Base-by-base conservation (phyloP, 2,797 vertebrate genomes). In the Emydoidea blandingii region DNA sequence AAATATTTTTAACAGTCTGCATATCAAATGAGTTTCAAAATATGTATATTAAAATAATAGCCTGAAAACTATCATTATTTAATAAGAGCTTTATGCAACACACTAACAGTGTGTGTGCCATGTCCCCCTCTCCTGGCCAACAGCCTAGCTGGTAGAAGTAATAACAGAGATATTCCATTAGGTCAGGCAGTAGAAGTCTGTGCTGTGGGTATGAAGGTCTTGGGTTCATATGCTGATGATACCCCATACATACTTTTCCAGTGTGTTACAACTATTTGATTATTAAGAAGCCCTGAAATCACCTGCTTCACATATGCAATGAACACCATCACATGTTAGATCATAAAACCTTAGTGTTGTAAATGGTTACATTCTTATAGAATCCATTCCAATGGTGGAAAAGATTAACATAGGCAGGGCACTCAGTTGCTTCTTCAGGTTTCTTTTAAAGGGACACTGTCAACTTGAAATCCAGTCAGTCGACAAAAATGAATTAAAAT, bases 261-360 rank as follows among this genome's bases (percentile, higher is more conserved):
- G 49, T 18, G 12, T 10, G 8, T 29, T n/a, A 34, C 44, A 83
- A 44, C 54, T 79, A 85, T 52, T 2, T 4, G 6, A 86, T 18
- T 1, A 44, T 54, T 54, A 81, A 41, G 0, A 82, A 31, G 11
- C 41, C 57, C 50, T 0, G 0, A 79, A 81, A 57, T 56, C 31
- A 53, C 4, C 0, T 15, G 49, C 37, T 81, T 86, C 19, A 87
- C 80, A 68, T 31, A 19, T 1, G 3, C n/a, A 93, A 86, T 6
- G 79, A 76, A 15, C 59, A 83, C 91, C 85, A 56, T 27, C 0
- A 0, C 0, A 0, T 4, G 12, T 5, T 3, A 52, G 41, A 14
- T 53, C 79, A 85, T 49, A 78, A 19, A 27, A 41, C 16, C 16
- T 31, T 62, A 62, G 7, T 49, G 44, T 23, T 76, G 16, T 4